Base-by-base conservation (phyloP, 2,113 vertebrate genomes). In the Porphyrio hochstetteri region DNA sequence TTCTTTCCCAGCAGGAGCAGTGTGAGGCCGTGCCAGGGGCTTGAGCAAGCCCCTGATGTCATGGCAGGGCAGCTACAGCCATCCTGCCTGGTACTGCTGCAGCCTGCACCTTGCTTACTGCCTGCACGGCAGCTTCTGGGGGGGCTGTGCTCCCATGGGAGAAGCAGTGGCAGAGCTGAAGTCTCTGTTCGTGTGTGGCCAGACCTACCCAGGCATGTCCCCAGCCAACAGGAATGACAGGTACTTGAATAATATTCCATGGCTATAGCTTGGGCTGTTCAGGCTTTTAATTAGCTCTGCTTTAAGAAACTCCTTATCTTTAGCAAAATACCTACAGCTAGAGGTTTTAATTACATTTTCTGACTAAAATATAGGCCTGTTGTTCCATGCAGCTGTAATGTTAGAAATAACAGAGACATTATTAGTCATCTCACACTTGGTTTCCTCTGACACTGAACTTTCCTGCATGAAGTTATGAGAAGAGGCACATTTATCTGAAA, bases 1-100 rank as follows among this genome's bases (percentile, higher is more conserved):
- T 10, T 0, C 17, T 42, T 57, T 23, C 28, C 12, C 18, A 28
- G 70, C 52, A 31, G 65, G 52, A 81, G 24, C 72, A 31, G 46
- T 2, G 3, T 2, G 5, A n/a, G 75, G 81, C 68, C 0, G 0
- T n/a, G 59, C 53, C 1, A 5, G 11, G 55, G 27, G 29, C 79
- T 77, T 0, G 1, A 33, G 50, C 29, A 25, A 31, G 44, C 23
- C 44, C 57, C 7, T 3, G 2, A 5, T 0, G 6, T 17, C 0
- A 5, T 1, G 10, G 61, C 33, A 36, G 79, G 48, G 53, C 86
- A 82, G 86, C 55, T 2, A 4, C 53, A 77, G 18, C 69, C 40
- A 2, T 31, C 48, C 70, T 2, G 1, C 40, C 35, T 1, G 24
- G 5, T 46, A 33, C 70, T 65, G 60, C 31, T 3, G 3, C 35